Conservation (phyloP, 2,888 invertebrate genomes). For the Eupithecia pulchellata region DNA sequence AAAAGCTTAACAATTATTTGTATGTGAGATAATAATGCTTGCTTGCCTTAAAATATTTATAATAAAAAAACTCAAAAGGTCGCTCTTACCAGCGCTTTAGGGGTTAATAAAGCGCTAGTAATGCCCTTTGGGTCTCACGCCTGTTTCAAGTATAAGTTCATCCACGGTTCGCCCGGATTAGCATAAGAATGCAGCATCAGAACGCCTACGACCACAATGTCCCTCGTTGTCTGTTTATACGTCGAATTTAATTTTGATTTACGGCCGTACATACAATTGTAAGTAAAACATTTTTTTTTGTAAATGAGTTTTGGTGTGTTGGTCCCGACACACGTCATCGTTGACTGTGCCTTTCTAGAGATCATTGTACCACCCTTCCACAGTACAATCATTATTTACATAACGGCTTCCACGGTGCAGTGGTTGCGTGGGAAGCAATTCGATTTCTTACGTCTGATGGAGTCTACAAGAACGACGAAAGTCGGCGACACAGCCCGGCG, state of each 20-base stretch:
- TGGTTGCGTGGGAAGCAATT: background rate
- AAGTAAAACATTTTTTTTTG: constrained; percentile 68
- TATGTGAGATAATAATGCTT: background rate
- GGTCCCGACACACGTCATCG: constrained; percentile 32
- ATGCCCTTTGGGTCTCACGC: background rate
- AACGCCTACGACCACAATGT: constrained; percentile 78
- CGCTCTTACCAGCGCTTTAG: no score
- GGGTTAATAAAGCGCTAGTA: no score
- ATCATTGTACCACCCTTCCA: constrained; percentile 22
- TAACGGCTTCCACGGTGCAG: background rate
- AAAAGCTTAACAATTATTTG: background rate
- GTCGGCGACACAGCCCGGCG: background rate
- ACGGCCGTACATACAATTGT: constrained; percentile 78
- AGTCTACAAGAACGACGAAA: background rate
- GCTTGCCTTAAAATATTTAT: background rate
- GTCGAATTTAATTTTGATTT: constrained; percentile 85
- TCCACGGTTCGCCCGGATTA: constrained; percentile 75
- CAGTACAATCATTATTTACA: background rate
- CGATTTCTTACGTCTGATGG: background rate
- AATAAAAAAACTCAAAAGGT: background rate
- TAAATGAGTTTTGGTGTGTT: constrained; percentile 45
- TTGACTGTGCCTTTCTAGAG: constrained; percentile 29
- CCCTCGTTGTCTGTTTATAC: constrained; percentile 82
- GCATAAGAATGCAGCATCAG: constrained; percentile 84
- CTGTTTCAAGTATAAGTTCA: constrained; percentile 6